These are phyloP conservation scores for Urocitellus parryii DNA, from an alignment of 2,113 vertebrate genomes.

Conservation along the genomic window DNA sequence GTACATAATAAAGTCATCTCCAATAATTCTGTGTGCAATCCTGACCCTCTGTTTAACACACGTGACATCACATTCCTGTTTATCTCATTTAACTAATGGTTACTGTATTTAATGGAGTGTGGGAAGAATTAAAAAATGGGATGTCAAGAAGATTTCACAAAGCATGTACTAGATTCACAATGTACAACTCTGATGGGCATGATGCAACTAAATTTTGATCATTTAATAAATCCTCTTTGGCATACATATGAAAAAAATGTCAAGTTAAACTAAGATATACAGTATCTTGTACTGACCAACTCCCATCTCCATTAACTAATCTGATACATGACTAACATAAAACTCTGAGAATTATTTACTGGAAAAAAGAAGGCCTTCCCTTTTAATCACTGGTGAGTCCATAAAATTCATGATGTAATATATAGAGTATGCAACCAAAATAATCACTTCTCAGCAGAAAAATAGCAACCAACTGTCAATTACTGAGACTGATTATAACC, in stretches of 20 bases:
- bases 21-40: background rate
- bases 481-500: background rate
- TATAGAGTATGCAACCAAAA: constrained; percentile 15
- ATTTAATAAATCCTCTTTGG: constrained; percentile 31
- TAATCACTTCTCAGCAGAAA: constrained; percentile 15
- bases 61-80: background rate
- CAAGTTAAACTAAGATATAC: background rate
- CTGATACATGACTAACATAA: background rate
- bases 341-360: constrained; percentile 1
- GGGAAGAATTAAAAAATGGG: background rate
- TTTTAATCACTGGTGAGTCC: background rate
- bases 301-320: background rate
- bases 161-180: background rate
- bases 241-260: background rate
- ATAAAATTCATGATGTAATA: constrained; percentile 36
- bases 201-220: constrained; percentile 15
- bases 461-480: background rate
- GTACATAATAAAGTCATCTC: constrained; percentile 3
- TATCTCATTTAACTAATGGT: background rate
- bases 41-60: background rate
- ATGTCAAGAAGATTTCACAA: background rate
- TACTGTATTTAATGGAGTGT: background rate
- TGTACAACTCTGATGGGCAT: background rate
- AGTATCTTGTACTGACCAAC: background rate
- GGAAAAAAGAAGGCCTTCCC: background rate